Conservation (phyloP, 2,888 invertebrate species). For the Chaitophorus viminalis region DNA sequence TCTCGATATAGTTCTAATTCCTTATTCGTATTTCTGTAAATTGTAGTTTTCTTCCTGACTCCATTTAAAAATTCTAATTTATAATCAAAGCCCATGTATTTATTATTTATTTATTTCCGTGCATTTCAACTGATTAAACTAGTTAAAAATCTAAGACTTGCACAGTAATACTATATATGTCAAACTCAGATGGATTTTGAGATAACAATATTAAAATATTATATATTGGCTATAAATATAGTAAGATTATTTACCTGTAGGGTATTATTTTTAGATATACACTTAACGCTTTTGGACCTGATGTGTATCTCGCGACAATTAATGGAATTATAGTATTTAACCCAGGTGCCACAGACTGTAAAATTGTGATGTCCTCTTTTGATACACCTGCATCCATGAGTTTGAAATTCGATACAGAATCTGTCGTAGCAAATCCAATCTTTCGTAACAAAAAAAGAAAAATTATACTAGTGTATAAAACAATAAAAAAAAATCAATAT, state of each 20-base stretch:
- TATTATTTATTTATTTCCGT: not conserved
- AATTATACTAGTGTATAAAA: no score
- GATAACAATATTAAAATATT: not conserved
- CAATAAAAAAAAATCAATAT: no score
- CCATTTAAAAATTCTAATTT: no score
- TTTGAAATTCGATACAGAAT: slow-evolving; percentile 93
- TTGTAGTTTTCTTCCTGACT: no score
- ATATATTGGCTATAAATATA: no score
- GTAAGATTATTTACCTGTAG: slow-evolving; percentile 69
- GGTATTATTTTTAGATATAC: slow-evolving; percentile 90
- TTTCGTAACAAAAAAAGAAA: slow-evolving; percentile 66
- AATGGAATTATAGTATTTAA: slow-evolving; percentile 92
- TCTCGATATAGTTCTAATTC: no score
- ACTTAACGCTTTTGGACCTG: slow-evolving; percentile 88
- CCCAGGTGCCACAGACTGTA: slow-evolving; percentile 93
- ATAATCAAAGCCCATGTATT: no score
- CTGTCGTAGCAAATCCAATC: slow-evolving; percentile 95
- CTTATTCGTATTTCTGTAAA: no score
- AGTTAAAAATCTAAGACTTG: no score
- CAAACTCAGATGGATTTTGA: not conserved
- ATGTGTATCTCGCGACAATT: slow-evolving; percentile 82
- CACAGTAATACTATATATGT: not conserved
- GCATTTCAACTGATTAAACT: no score
- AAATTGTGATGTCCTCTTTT: slow-evolving; percentile 89
- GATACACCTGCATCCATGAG: slow-evolving; percentile 96